A percentile compares a stretch with the other conserved stretches of the same genome.
Conservation (phyloP, 2,888 invertebrate genomes). For the Pristionchus entomophagus region DNA sequence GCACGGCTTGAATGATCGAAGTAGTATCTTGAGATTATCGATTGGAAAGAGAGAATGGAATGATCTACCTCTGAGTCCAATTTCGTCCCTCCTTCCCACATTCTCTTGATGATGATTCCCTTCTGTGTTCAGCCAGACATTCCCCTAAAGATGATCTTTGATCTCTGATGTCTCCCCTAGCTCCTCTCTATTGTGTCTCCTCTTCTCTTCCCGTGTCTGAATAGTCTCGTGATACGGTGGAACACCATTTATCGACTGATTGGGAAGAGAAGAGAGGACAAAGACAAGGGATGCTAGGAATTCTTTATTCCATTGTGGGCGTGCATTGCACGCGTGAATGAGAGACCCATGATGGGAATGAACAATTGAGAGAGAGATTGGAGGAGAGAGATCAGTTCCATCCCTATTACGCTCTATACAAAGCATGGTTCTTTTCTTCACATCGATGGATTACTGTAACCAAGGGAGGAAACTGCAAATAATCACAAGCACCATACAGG, state of each 20-base stretch:
- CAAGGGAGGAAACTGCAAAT: slow-evolving; percentile 18
- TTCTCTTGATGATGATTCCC: slow-evolving; percentile 35
- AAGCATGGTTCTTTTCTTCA: background rate
- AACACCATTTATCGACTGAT: slow-evolving; percentile 44
- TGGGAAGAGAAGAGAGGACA: slow-evolving; percentile 27
- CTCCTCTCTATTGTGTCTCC: background rate
- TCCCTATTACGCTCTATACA: background rate
- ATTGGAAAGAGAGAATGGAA: background rate
- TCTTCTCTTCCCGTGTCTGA: slow-evolving; percentile 38
- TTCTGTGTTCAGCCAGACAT: slow-evolving; percentile 38
- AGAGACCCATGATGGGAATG: too few species aligned
- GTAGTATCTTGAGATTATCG: slow-evolving; percentile 57
- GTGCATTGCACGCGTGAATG: background rate
- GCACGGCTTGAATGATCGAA: slow-evolving; percentile 61
- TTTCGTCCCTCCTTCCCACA: slow-evolving; percentile 43
- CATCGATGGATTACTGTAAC: slow-evolving; percentile 19
- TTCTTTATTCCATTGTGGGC: slow-evolving; percentile 3
- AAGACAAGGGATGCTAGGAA: background rate
- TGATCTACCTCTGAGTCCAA: slow-evolving; percentile 44
- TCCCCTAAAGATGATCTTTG: slow-evolving; percentile 38
- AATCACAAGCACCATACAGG: background rate
- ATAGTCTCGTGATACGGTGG: background rate
- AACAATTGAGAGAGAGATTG: background rate
- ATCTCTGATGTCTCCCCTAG: background rate
- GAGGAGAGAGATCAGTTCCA: background rate